Percentiles rank a stretch among this genome's conserved stretches.
phyloP scores from a whole-genome alignment of 2,888 invertebrate species.

The Synanthedon tipuliformis region DNA sequence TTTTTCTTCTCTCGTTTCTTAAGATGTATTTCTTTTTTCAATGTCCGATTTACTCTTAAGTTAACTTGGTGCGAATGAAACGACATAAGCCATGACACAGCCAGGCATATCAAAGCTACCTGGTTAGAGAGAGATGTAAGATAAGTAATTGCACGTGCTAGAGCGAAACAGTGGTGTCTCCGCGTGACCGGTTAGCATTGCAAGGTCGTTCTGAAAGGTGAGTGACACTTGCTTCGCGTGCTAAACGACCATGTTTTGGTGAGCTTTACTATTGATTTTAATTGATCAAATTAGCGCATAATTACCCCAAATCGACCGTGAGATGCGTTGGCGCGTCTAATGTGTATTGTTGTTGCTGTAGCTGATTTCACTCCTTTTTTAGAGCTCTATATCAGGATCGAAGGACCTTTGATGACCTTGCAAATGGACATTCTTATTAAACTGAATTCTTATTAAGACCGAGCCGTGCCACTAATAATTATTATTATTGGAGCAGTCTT shows the following conservation, averaged over 20 bases:
- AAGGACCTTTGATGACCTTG: conserved; percentile 2
- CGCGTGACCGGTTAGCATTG: conserved; percentile 66
- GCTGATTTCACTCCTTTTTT: conserved; percentile 20
- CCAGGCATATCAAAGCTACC: conserved; percentile 13
- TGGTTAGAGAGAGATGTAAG: conserved; percentile 21
- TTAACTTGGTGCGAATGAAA: conserved; percentile 16
- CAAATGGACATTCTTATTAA: too few relatives aligned
- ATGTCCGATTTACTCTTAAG: conserved; percentile 25
- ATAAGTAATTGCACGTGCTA: conserved; percentile 10
- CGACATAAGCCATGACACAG: conserved; percentile 15
- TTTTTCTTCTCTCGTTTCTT: too few relatives aligned
- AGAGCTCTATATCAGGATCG: conserved; percentile 13
- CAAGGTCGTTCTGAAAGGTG: conserved; percentile 63
- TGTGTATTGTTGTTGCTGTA: conserved; percentile 23
- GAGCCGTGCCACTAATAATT: too few relatives aligned
- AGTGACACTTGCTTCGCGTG: conserved; percentile 55
- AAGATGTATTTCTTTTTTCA: too few relatives aligned
- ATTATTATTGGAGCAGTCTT: too few relatives aligned
- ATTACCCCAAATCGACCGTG: conserved; percentile 22
- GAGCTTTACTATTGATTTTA: conserved; percentile 37
- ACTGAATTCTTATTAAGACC: too few relatives aligned
- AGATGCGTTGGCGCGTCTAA: conserved; percentile 19
- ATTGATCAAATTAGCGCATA: conserved; percentile 35
- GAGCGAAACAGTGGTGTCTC: conserved; percentile 32
- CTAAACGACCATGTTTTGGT: conserved; percentile 42